Conservation (phyloP, 2,797 vertebrate genomes). For the Fistularia commersonii region DNA sequence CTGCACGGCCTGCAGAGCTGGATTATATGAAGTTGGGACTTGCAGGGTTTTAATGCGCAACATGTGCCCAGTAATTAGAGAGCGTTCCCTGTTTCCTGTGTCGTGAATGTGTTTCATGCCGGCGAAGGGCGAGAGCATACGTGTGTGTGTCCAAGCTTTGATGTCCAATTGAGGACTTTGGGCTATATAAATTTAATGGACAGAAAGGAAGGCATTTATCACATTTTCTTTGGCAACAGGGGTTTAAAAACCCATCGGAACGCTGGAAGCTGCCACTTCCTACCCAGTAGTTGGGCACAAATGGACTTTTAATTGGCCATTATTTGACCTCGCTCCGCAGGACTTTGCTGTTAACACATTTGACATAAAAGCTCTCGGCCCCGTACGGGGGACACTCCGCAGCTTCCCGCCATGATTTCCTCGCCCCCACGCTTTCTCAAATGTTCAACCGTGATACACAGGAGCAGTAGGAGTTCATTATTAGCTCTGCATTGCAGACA, state of each 20-base stretch:
- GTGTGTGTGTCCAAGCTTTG: constrained; percentile 57
- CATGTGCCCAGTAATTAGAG: constrained; percentile 75
- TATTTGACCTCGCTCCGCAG: constrained; percentile 56
- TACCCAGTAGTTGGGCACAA: constrained; percentile 36
- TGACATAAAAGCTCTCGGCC: constrained; percentile 29
- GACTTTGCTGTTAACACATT: constrained; percentile 57
- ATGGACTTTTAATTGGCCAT: constrained; percentile 61
- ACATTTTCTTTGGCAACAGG: constrained; percentile 58
- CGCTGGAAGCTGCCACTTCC: constrained; percentile 46
- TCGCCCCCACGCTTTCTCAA: background rate
- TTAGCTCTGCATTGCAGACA: too few species aligned
- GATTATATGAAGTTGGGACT: constrained; percentile 72
- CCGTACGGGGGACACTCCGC: constrained; percentile 18
- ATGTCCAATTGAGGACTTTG: constrained; percentile 62
- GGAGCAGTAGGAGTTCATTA: too few species aligned
- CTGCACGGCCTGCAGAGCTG: constrained; percentile 54
- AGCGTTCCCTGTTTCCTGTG: constrained; percentile 68
- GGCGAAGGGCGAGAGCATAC: constrained; percentile 27
- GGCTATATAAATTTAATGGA: constrained; percentile 65
- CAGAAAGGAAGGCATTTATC: constrained; percentile 64
- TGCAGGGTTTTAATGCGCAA: constrained; percentile 70
- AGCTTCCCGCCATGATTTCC: constrained; percentile 22
- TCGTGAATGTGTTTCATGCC: constrained; percentile 59
- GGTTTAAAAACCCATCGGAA: constrained; percentile 49
- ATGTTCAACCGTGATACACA: constrained; percentile 2